Conservation (phyloP, 2,113 vertebrate genomes). For the Zosterops japonicus region DNA sequence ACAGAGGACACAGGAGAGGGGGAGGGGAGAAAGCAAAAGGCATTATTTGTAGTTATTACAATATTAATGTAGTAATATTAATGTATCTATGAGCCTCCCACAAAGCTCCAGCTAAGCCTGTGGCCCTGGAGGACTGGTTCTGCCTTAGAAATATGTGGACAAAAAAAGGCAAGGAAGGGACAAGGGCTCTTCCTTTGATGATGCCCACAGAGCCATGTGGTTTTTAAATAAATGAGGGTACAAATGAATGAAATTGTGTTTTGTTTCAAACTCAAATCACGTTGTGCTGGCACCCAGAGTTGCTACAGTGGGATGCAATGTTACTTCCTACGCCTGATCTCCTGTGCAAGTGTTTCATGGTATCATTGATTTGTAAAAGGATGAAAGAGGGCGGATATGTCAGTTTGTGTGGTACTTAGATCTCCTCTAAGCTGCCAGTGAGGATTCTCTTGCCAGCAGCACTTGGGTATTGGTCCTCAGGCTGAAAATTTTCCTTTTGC, state of each 20-base stretch:
- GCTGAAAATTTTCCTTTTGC: neutral
- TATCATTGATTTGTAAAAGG: neutral
- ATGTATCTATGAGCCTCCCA: neutral
- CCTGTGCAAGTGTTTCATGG: neutral
- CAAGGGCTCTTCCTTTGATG: neutral
- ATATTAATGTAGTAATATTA: neutral
- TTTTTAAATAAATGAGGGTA: neutral
- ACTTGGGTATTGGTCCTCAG: neutral
- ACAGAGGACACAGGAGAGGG: neutral
- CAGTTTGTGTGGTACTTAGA: neutral
- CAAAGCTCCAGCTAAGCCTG: neutral
- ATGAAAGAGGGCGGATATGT: neutral
- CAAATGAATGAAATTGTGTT: neutral
- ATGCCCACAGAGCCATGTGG: fast-evolving
- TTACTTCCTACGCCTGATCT: neutral
- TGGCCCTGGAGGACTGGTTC: neutral
- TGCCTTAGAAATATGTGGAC: neutral
- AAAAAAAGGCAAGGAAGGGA: neutral
- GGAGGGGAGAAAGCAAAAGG: neutral
- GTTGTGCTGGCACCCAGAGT: neutral
- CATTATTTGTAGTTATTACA: neutral
- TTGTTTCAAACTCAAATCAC: neutral
- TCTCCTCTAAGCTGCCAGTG: neutral
- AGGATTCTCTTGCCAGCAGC: neutral
- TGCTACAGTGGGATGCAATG: neutral